phyloP scores from a whole-genome alignment of 2,888 invertebrate genomes.

The Catocala sponsa region DNA sequence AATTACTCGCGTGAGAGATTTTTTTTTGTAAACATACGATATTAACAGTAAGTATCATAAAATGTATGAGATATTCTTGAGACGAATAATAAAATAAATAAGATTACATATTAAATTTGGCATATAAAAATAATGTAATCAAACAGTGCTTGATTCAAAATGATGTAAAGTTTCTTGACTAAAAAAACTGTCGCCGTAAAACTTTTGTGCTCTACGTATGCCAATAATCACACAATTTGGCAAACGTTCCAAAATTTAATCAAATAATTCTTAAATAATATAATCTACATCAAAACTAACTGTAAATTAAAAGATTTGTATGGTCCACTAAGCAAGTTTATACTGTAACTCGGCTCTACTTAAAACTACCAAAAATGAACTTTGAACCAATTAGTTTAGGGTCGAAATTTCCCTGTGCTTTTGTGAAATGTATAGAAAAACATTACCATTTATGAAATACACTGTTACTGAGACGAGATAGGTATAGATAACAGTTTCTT shows the following conservation, averaged over 20 bases:
- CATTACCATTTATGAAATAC: slow-evolving; percentile 35
- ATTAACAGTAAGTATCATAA: slow-evolving; percentile 37
- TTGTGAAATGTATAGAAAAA: slow-evolving; percentile 28
- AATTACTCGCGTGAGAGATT: slow-evolving; percentile 10
- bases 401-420: slow-evolving; percentile 32
- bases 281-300: slow-evolving; percentile 29
- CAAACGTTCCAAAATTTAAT: not conserved
- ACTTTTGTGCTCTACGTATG: not conserved
- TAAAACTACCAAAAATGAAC: slow-evolving; percentile 25
- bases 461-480: slow-evolving; percentile 39
- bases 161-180: not conserved
- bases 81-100: not conserved
- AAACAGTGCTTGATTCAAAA: not conserved
- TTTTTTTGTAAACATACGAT: slow-evolving; percentile 13
- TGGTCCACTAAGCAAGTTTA: slow-evolving; percentile 43
- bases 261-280: slow-evolving; percentile 6
- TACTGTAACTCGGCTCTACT: slow-evolving; percentile 26
- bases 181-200: not conserved
- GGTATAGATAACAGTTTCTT: slow-evolving; percentile 38
- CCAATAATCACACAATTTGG: not conserved
- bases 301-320: slow-evolving; percentile 45
- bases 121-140: not conserved
- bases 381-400: slow-evolving; percentile 18
- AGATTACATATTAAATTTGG: not conserved
- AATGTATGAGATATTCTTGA: not conserved